Conservation (phyloP, 2,888 invertebrate genomes). For the Phengaris alcon region DNA sequence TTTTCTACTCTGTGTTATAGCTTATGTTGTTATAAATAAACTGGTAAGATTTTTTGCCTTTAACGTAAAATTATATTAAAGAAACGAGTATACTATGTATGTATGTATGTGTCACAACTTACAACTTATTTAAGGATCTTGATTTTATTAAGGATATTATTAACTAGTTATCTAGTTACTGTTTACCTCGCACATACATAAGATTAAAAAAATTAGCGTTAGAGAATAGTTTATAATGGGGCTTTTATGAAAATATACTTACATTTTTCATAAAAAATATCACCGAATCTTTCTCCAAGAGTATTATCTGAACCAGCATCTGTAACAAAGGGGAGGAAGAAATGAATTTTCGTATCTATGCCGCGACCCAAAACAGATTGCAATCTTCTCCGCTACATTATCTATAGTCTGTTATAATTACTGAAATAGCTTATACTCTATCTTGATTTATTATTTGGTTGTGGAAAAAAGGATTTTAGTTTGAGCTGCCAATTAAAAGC, state of each 20-base stretch:
- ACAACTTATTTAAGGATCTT: slow-evolving; percentile 11
- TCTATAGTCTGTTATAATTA: slow-evolving; percentile 18
- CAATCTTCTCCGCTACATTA: slow-evolving; percentile 23
- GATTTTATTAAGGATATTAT: too few relatives aligned
- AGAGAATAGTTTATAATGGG: neutral
- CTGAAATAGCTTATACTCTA: neutral
- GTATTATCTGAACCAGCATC: slow-evolving; percentile 69
- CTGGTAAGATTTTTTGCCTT: too few relatives aligned
- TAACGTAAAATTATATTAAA: too few relatives aligned
- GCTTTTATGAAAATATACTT: slow-evolving; percentile 46
- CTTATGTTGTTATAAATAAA: too few relatives aligned
- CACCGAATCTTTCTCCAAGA: slow-evolving; percentile 51
- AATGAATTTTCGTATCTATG: slow-evolving; percentile 31
- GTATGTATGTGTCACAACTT: too few relatives aligned
- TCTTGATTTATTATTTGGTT: neutral
- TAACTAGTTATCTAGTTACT: too few relatives aligned
- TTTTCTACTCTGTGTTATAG: too few relatives aligned
- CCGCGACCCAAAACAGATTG: slow-evolving; percentile 29
- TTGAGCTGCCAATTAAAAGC: too few relatives aligned
- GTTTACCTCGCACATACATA: neutral
- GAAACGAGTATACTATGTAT: too few relatives aligned
- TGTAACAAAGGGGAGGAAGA: slow-evolving; percentile 55
- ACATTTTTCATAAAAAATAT: slow-evolving; percentile 69
- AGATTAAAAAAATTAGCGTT: neutral
- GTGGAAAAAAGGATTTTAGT: too few relatives aligned